Conservation (phyloP, 2,113 vertebrate genomes). For the Corydoras sp. region DNA sequence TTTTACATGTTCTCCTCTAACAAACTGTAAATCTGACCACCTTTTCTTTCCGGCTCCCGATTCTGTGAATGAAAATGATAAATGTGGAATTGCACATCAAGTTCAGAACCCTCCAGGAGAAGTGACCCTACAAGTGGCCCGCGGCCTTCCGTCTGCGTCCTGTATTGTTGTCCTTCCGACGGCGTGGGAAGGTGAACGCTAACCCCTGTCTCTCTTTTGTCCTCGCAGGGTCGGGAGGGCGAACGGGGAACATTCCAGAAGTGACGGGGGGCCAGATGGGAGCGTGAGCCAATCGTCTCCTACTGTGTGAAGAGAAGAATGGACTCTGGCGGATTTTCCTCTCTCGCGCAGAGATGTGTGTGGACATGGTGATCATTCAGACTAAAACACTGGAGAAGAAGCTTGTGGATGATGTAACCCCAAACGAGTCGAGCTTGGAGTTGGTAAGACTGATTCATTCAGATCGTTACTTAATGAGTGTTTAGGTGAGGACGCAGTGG, state of each 20-base stretch:
- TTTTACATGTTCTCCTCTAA: no score
- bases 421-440: conserved; percentile 63
- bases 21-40: no score
- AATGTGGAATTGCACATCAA: neutral
- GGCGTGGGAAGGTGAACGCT: conserved; percentile 14
- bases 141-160: neutral
- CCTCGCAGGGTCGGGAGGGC: conserved; percentile 54
- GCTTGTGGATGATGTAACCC: conserved; percentile 69
- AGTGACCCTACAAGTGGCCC: neutral
- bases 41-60: neutral
- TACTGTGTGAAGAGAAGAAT: conserved; percentile 41
- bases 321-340: conserved; percentile 48
- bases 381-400: conserved; percentile 81
- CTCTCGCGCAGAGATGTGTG: conserved; percentile 57
- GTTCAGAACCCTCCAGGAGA: neutral
- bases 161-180: conserved; percentile 1
- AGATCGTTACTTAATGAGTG: neutral
- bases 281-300: conserved; percentile 44
- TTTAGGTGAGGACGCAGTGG: neutral
- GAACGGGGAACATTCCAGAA: conserved; percentile 49
- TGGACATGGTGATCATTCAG: conserved; percentile 85
- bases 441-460: conserved; percentile 62
- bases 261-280: conserved; percentile 45
- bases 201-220: conserved; percentile 40
- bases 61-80: neutral